Evolutionary conservation across 2,113 vertebrate genomes (phyloP).

Genomic region (Nestor notabilis): DNA sequence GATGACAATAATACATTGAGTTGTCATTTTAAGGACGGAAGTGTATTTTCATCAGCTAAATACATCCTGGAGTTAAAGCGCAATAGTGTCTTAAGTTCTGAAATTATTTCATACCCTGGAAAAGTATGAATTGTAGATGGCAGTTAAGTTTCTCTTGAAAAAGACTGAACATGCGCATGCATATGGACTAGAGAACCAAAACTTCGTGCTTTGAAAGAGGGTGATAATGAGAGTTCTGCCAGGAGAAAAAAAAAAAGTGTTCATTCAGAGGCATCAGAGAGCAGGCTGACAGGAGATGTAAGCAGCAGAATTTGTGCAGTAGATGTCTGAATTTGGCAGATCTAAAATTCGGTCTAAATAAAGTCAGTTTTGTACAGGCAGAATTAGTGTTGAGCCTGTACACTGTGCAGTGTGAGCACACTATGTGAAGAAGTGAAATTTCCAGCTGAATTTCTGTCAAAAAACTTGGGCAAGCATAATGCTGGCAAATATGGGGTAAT

Average conservation of each 20-base stretch:
- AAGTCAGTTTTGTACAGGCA: slow-evolving; percentile 6
- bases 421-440: not conserved
- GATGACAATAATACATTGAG: not conserved
- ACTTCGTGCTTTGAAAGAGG: not conserved
- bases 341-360: slow-evolving; percentile 32
- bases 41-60: not conserved
- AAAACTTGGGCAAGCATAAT: not conserved
- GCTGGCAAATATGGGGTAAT: not conserved
- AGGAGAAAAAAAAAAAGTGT: not conserved
- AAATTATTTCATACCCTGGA: not conserved
- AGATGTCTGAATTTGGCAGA: slow-evolving; percentile 34
- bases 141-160: not conserved
- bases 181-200: not conserved
- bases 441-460: not conserved
- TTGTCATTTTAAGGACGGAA: not conserved
- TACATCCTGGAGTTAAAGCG: not conserved
- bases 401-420: not conserved
- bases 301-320: slow-evolving; percentile 19
- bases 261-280: not conserved
- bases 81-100: not conserved
- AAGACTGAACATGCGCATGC: not conserved
- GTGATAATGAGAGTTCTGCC: not conserved
- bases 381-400: not conserved
- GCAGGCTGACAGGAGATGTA: slow-evolving; percentile 15
- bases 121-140: not conserved